phyloP scores from a whole-genome alignment of 2,797 vertebrate genomes.

The Falco biarmicus region DNA sequence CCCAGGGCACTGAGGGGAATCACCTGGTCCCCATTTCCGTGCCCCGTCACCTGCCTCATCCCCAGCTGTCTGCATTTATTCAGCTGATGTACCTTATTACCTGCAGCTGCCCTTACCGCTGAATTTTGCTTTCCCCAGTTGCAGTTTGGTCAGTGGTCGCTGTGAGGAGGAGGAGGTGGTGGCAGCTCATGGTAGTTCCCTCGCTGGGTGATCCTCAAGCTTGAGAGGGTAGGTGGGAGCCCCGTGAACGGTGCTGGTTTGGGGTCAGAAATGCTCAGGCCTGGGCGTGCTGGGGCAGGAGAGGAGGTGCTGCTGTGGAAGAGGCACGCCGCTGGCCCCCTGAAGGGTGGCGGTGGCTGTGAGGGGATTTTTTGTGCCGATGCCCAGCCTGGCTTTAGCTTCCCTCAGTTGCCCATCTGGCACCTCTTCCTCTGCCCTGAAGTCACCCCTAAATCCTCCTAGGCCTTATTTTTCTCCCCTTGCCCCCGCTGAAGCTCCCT shows the following conservation, averaged over 20 bases:
- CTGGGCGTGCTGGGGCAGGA: neutral
- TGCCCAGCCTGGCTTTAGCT: neutral
- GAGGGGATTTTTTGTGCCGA: neutral
- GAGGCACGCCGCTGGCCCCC: accelerated
- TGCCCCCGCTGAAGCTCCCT: accelerated
- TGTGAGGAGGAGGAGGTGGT: accelerated
- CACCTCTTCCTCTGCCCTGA: neutral
- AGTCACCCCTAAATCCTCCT: too few species aligned
- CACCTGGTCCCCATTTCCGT: neutral
- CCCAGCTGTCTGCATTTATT: neutral
- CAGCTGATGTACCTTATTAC: neutral
- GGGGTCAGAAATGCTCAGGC: neutral
- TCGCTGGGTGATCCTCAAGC: neutral
- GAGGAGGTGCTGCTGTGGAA: accelerated
- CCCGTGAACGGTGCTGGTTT: neutral
- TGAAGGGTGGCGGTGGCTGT: accelerated
- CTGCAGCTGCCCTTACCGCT: neutral
- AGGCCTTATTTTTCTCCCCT: neutral
- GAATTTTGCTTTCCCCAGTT: accelerated
- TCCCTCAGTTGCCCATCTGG: too few species aligned
- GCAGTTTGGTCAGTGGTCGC: accelerated
- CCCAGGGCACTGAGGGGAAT: neutral
- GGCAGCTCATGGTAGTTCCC: accelerated
- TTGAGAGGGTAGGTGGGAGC: neutral
- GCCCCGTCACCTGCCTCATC: neutral